phyloP scores from a whole-genome alignment of 2,888 invertebrate genomes.

The Ormia ochracea region DNA sequence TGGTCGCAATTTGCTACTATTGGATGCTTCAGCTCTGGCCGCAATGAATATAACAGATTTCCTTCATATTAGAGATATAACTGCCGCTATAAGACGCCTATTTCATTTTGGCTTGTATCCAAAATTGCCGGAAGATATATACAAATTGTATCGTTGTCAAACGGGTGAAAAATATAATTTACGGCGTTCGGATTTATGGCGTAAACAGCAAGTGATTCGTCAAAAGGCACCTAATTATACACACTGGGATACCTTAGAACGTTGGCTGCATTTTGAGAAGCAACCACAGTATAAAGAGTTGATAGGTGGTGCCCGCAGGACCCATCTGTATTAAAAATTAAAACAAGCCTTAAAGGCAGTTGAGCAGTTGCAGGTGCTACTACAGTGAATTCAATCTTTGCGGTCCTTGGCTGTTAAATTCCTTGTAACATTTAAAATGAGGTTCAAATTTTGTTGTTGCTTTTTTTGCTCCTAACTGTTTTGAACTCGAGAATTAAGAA shows the following conservation, averaged over 20 bases:
- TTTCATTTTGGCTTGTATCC: slow-evolving; percentile 77
- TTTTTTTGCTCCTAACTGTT: no score
- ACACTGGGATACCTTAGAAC: slow-evolving; percentile 78
- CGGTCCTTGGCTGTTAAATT: no score
- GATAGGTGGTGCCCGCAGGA: slow-evolving; percentile 66
- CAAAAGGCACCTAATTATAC: slow-evolving; percentile 76
- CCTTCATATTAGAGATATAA: slow-evolving; percentile 76
- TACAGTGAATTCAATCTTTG: no score
- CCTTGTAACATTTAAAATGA: no score
- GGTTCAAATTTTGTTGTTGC: no score
- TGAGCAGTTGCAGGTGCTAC: no score
- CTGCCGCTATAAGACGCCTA: slow-evolving; percentile 74
- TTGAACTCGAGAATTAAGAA: no score
- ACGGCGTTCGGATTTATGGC: slow-evolving; percentile 78
- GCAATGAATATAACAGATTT: slow-evolving; percentile 78
- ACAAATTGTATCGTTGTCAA: slow-evolving; percentile 78
- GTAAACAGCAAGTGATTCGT: slow-evolving; percentile 79
- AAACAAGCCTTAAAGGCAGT: no score
- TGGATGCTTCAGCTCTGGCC: slow-evolving; percentile 78
- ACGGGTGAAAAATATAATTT: slow-evolving; percentile 79
- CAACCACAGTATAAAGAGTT: slow-evolving; percentile 63
- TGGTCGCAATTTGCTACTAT: slow-evolving; percentile 76
- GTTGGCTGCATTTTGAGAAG: slow-evolving; percentile 64
- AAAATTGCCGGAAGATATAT: slow-evolving; percentile 78
- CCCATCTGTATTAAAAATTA: slow-evolving; percentile 63